A percentile compares a stretch with the other conserved stretches of the same genome.
Evolutionary conservation across 2,113 vertebrate genomes (phyloP).

Genomic region (Danionella cerebrum): DNA sequence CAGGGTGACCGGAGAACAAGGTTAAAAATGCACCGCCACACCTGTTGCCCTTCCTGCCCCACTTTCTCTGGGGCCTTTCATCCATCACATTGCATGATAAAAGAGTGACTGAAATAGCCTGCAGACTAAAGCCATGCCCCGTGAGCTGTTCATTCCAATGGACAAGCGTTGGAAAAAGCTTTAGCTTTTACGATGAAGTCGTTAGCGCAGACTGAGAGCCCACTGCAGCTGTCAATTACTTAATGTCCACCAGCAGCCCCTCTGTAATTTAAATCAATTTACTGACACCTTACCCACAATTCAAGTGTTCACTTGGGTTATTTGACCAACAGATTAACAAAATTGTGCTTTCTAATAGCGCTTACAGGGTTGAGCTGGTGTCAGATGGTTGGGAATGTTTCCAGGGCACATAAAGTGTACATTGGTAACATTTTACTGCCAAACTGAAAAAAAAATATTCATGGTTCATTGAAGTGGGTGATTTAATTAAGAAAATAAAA

Average conservation of each 20-base stretch:
- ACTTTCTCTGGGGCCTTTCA: slow-evolving; percentile 3
- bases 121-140: background rate
- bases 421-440: too few species aligned
- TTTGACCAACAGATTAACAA: background rate
- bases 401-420: too few species aligned
- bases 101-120: slow-evolving; percentile 7
- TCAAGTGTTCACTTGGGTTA: background rate
- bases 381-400: too few species aligned
- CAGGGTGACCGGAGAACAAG: background rate
- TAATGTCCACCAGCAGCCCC: slow-evolving; percentile 2
- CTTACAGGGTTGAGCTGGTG: too few species aligned
- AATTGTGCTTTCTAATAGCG: background rate
- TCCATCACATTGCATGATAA: slow-evolving; percentile 2
- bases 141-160: background rate
- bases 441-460: background rate
- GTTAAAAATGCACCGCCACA: background rate
- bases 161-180: background rate
- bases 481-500: too few species aligned
- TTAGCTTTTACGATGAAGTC: slow-evolving; percentile 15
- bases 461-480: too few species aligned
- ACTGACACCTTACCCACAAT: slow-evolving; percentile 9
- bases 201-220: background rate
- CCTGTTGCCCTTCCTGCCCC: slow-evolving; percentile 5
- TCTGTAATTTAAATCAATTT: slow-evolving; percentile 17
- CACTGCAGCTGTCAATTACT: slow-evolving; percentile 21